Percentiles rank a stretch among this genome's conserved stretches.
Conservation (phyloP, 2,888 invertebrate genomes). For the Alsophila aescularia region DNA sequence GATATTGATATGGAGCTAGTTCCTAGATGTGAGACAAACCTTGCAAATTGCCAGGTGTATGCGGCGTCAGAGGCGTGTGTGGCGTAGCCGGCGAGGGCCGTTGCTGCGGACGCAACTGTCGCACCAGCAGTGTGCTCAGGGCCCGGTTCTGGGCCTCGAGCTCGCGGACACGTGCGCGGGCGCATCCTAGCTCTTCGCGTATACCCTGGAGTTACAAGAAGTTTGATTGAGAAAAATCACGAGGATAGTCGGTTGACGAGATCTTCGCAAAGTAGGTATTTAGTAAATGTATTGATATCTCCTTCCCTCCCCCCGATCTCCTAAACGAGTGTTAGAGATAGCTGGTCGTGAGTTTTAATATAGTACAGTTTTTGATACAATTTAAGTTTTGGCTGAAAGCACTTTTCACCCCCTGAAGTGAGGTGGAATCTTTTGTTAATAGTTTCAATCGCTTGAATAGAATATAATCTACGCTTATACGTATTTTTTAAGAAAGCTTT, state of each 20-base stretch:
- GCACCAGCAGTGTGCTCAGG: slow-evolving; percentile 87
- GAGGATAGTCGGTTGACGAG: not conserved
- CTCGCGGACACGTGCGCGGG: slow-evolving; percentile 90
- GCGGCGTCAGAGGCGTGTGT: slow-evolving; percentile 62
- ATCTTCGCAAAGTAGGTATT: not conserved
- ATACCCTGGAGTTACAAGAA: slow-evolving; percentile 84
- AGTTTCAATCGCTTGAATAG: too few species aligned
- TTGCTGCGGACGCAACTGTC: slow-evolving; percentile 84
- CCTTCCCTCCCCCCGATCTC: too few species aligned
- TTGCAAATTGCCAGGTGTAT: slow-evolving; percentile 52
- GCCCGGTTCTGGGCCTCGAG: slow-evolving; percentile 91
- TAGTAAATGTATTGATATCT: too few species aligned
- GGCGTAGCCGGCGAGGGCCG: slow-evolving; percentile 83
- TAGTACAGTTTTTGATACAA: too few species aligned
- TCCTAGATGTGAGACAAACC: slow-evolving; percentile 35
- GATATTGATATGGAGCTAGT: too few species aligned
- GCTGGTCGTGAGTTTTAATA: too few species aligned
- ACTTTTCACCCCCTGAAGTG: too few species aligned
- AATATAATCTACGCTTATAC: too few species aligned
- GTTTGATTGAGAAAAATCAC: not conserved
- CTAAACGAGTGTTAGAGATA: too few species aligned
- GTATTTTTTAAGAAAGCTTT: too few species aligned
- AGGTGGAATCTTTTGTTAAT: too few species aligned
- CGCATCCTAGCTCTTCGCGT: slow-evolving; percentile 89
- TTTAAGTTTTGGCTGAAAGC: too few species aligned